These are phyloP conservation scores for Grus americana DNA, from an alignment of 2,113 vertebrate genomes.

Conservation along the genomic window DNA sequence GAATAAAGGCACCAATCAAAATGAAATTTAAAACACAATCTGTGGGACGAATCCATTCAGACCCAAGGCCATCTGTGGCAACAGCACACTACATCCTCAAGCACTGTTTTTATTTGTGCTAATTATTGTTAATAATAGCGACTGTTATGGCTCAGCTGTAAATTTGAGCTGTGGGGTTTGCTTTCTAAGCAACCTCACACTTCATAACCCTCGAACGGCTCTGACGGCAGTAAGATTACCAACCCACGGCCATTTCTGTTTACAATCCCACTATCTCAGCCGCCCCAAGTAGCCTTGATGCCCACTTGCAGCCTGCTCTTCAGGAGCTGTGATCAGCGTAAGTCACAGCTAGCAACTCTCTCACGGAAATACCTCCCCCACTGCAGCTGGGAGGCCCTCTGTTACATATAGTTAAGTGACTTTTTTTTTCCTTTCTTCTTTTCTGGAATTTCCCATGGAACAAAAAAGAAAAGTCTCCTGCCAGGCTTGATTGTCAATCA, in stretches of 20 bases:
- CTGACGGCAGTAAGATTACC: background rate
- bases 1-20: background rate
- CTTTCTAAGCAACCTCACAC: no score
- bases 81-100: background rate
- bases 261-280: background rate
- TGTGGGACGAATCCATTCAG: background rate
- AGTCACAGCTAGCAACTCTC: background rate
- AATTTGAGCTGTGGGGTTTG: background rate
- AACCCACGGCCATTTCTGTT: background rate
- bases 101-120: background rate
- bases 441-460: background rate
- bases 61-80: background rate
- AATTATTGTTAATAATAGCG: background rate
- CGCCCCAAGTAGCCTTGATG: accelerated
- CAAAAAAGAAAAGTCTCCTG: background rate
- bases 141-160: background rate
- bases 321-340: accelerated
- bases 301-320: background rate
- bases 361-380: accelerated
- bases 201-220: background rate
- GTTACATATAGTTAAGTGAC: accelerated
- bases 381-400: background rate
- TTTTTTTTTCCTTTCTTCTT: background rate
- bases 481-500: background rate
- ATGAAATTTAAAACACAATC: background rate